phyloP scores from a whole-genome alignment of 1,140 invertebrate species.

The Psilanteris sp. region DNA sequence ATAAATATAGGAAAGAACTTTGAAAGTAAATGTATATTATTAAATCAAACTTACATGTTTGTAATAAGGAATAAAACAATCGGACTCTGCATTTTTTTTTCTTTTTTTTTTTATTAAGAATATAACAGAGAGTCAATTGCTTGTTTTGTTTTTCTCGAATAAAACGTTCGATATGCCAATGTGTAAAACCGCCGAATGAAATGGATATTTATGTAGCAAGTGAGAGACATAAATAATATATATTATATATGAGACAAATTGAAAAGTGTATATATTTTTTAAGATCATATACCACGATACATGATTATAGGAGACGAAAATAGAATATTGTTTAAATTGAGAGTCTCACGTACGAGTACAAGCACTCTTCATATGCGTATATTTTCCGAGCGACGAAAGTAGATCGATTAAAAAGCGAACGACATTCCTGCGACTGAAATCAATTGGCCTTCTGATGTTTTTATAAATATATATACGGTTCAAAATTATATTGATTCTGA shows the following conservation, averaged over 20 bases:
- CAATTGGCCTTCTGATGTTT: constrained; percentile 36
- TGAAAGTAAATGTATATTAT: constrained; percentile 21
- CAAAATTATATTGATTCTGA: constrained; percentile 6
- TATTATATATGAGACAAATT: constrained; percentile 49
- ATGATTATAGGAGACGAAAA: constrained; percentile 44
- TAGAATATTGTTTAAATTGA: constrained; percentile 55
- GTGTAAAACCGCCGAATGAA: constrained; percentile 36
- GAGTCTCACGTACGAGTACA: constrained; percentile 59
- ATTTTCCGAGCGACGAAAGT: constrained; percentile 45
- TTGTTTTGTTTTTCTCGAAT: constrained; percentile 33
- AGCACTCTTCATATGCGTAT: constrained; percentile 44
- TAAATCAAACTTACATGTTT: background rate
- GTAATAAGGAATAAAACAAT: constrained; percentile 1
- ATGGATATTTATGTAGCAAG: constrained; percentile 28
- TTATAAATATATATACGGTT: constrained; percentile 8
- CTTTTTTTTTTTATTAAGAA: too few species aligned
- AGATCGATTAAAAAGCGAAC: constrained; percentile 43
- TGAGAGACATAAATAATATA: constrained; percentile 52
- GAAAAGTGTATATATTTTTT: constrained; percentile 62
- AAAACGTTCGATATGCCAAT: constrained; percentile 41
- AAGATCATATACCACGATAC: constrained; percentile 53
- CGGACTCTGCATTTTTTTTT: too few species aligned
- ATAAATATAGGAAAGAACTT: constrained; percentile 1
- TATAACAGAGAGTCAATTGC: constrained; percentile 25
- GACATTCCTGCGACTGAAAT: constrained; percentile 39